phyloP scores from a whole-genome alignment of 2,888 invertebrate species.

The Standfussiana lucernea region DNA sequence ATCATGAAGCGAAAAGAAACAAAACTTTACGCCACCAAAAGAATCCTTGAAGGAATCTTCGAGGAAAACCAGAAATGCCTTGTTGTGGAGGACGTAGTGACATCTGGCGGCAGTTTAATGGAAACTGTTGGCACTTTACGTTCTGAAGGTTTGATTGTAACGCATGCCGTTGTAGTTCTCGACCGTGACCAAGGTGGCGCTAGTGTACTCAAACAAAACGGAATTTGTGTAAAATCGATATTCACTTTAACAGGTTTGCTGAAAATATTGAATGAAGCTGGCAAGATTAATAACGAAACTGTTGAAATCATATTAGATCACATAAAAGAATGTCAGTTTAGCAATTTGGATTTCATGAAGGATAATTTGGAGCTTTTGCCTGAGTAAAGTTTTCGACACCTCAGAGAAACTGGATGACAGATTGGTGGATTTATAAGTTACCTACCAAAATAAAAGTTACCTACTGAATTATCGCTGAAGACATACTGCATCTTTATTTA shows the following conservation, averaged over 20 bases:
- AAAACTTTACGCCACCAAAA: constrained; percentile 98
- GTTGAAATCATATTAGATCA: constrained; percentile 83
- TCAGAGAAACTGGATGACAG: not conserved
- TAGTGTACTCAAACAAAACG: constrained; percentile 92
- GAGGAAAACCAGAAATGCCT: constrained; percentile 92
- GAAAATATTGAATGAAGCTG: constrained; percentile 91
- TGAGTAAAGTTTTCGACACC: not conserved
- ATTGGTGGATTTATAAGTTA: not conserved
- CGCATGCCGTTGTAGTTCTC: constrained; percentile 96
- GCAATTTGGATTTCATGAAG: constrained; percentile 69
- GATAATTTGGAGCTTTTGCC: constrained; percentile 74
- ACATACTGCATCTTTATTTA: constrained; percentile 4
- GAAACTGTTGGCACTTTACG: constrained; percentile 95
- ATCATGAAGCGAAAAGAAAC: constrained; percentile 97
- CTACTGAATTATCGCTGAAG: constrained; percentile 1
- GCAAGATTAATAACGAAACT: constrained; percentile 90
- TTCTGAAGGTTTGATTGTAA: constrained; percentile 92
- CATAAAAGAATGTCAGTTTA: constrained; percentile 84
- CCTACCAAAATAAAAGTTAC: not conserved
- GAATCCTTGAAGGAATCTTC: constrained; percentile 97
- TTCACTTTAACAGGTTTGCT: constrained; percentile 93
- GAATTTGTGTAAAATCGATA: constrained; percentile 93
- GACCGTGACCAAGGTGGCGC: constrained; percentile 98
- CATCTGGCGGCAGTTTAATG: constrained; percentile 97
- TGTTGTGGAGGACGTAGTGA: constrained; percentile 98